A percentile compares a stretch with the other conserved stretches of the same genome.
These are phyloP conservation scores for Ptychochromis oligacanthus DNA, from an alignment of 2,113 vertebrate genomes.

Conservation along the genomic window DNA sequence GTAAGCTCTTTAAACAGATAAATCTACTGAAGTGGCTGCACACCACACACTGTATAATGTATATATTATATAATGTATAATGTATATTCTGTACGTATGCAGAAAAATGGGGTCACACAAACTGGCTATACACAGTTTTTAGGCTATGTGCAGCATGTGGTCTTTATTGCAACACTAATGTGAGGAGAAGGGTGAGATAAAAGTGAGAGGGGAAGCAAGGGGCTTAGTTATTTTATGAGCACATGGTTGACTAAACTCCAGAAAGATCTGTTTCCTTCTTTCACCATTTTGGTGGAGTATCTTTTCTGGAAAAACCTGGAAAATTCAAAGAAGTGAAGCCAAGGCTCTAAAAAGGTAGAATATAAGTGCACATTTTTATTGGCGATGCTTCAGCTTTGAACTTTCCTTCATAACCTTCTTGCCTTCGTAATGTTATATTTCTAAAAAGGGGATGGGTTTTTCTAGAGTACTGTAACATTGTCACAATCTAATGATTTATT, in stretches of 20 bases:
- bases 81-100: neutral
- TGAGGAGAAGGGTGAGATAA: constrained; percentile 67
- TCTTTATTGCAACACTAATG: constrained; percentile 61
- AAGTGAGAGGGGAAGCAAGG: constrained; percentile 52
- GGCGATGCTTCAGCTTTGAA: neutral
- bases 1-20: neutral
- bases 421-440: neutral
- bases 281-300: constrained; percentile 55
- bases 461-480: neutral
- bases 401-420: neutral
- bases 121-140: neutral
- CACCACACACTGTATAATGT: neutral
- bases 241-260: constrained; percentile 56
- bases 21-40: neutral
- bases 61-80: neutral
- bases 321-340: neutral
- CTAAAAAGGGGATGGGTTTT: neutral
- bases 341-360: neutral
- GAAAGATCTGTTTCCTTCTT: constrained; percentile 39
- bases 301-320: constrained; percentile 21
- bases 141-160: constrained; percentile 38
- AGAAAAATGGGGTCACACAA: constrained; percentile 1
- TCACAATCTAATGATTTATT: neutral
- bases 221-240: constrained; percentile 62
- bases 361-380: neutral